Base-by-base conservation (phyloP, 2,888 invertebrate genomes). In the Arrhopalites spinosus region DNA sequence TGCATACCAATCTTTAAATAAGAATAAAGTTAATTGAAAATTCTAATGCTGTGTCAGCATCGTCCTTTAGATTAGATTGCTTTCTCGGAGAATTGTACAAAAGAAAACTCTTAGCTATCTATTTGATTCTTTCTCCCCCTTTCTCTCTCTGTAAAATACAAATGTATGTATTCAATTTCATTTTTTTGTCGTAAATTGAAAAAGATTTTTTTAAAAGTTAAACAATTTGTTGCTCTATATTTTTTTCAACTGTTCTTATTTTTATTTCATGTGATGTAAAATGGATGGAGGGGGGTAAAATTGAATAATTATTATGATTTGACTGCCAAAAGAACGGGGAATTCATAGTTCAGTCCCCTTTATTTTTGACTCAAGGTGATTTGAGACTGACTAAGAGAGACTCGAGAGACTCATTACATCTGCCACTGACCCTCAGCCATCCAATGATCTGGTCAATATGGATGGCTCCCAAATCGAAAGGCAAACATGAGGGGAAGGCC, bases 391-490 rank as follows among this genome's bases (percentile, higher is more conserved):
- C 36, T 36, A 36, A 36, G 36, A 11, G 36, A 36, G 66, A 43
- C 78, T 77, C 79, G 74, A 76, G 79, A 77, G 78, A 79, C 78
- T 77, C 79, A 79, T 79, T 79, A 78, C 78, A 78, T 77, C 76
- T 79, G 78, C 77, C 79, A 77, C 71, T 79, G 77, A 78, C 77
- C 76, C 79, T 74, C 68, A 63, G 70, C 72, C 56, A 43, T 63
- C 45, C 25, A 69, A 73, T 53, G 63, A 74, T 74, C 73, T 80
- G 80, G 79, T 80, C 80, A 78, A 79, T 79, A 80, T 80, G 78
- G 79, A 80, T 80, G 77, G 78, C 78, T 78, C 80, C 80, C 80
- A 78, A 78, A 79, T 78, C 77, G 75, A 50, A 80, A 78, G 75
- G 76, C 78, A 80, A 78, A 78, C 72, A 75, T 45, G 76, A 67